Evolutionary conservation across 2,888 invertebrate species (phyloP).

Genomic region (Anorthoa munda): DNA sequence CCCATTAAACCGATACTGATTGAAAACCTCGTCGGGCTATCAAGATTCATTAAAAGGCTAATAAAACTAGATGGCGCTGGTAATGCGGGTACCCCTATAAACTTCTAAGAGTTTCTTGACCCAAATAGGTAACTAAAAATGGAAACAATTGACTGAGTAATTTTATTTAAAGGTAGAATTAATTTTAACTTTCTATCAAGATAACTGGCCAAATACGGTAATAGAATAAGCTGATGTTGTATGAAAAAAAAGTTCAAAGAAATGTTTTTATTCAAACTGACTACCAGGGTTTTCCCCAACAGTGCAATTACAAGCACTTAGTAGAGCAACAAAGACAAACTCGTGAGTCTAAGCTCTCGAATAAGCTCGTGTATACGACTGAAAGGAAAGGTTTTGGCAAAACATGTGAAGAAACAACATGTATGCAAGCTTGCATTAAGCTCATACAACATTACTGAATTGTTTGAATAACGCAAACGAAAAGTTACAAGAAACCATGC

Average conservation of each 20-base stretch:
- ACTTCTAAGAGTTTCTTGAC: slow-evolving; percentile 14
- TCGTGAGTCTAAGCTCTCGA: no score
- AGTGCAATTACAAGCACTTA: neutral
- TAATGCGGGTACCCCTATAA: slow-evolving; percentile 1
- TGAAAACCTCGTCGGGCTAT: slow-evolving; percentile 29
- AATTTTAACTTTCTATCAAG: neutral
- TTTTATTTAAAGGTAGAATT: neutral
- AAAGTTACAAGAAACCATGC: no score
- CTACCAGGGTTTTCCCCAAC: neutral
- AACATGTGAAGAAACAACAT: neutral
- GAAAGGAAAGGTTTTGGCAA: neutral
- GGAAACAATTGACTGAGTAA: neutral
- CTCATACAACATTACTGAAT: neutral
- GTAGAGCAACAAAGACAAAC: no score
- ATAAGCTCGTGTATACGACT: neutral
- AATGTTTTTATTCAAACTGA: neutral
- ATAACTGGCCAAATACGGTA: neutral
- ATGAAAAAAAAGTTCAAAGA: neutral
- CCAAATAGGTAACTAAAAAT: neutral
- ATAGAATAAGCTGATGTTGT: neutral
- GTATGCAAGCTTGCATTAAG: neutral
- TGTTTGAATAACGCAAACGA: neutral
- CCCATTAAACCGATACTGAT: slow-evolving; percentile 38
- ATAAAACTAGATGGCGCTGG: slow-evolving; percentile 14
- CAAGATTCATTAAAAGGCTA: slow-evolving; percentile 10